Evolutionary conservation across 2,888 invertebrate genomes (phyloP).

Genomic region (Acronicta alni): DNA sequence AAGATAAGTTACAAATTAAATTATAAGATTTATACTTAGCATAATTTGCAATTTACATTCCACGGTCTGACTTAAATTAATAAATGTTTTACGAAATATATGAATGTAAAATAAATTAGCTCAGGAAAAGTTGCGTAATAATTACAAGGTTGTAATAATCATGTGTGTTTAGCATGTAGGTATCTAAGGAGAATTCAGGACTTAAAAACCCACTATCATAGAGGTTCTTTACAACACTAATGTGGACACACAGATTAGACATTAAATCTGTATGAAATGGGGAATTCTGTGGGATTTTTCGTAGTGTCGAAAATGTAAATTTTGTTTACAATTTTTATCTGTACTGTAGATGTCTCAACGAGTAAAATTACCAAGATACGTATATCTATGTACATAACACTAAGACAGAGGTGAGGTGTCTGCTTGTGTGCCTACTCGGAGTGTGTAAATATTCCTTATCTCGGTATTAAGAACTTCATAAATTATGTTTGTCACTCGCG

Average conservation of each 20-base stretch:
- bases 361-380: conserved; percentile 84
- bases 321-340: conserved; percentile 83
- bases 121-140: conserved; percentile 20
- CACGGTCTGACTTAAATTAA: neutral
- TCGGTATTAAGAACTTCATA: conserved; percentile 88
- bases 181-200: conserved; percentile 24
- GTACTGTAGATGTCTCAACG: conserved; percentile 81
- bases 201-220: conserved; percentile 48
- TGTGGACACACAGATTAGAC: conserved; percentile 63
- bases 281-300: conserved; percentile 66
- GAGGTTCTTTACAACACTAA: conserved; percentile 52
- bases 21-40: too few relatives aligned
- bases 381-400: conserved; percentile 84
- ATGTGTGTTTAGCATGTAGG: conserved; percentile 27
- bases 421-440: conserved; percentile 78
- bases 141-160: conserved; percentile 26
- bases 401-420: conserved; percentile 84
- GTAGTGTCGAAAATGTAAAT: conserved; percentile 69
- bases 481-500: conserved; percentile 88
- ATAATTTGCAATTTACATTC: conserved; percentile 17
- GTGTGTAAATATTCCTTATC: conserved; percentile 88
- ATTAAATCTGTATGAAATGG: conserved; percentile 60
- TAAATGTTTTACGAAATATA: neutral
- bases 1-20: too few relatives aligned
- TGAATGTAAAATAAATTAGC: conserved; percentile 10